These are phyloP conservation scores for Dicerorhinus sumatrensis DNA, from an alignment of 2,113 vertebrate species.

Conservation along the genomic window DNA sequence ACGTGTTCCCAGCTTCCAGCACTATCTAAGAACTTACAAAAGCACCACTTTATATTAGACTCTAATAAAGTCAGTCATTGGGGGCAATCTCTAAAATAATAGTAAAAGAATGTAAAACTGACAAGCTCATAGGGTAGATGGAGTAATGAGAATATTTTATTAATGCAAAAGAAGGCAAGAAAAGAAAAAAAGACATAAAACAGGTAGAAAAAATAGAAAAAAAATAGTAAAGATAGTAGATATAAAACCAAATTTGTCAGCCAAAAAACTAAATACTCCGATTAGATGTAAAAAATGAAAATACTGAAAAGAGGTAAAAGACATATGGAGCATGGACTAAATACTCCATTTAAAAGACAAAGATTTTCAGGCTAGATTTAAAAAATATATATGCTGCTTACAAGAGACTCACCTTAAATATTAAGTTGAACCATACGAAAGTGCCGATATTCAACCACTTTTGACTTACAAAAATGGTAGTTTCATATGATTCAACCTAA, in stretches of 20 bases:
- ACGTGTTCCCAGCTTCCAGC: not conserved
- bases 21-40: not conserved
- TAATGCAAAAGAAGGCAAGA: not conserved
- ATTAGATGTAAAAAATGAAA: not conserved
- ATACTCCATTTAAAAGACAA: not conserved
- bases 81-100: conserved; percentile 4
- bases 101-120: conserved; percentile 18
- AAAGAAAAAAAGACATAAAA: not conserved
- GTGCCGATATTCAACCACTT: not conserved
- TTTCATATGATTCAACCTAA: not conserved
- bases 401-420: not conserved
- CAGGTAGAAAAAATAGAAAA: not conserved
- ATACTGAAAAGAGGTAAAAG: not conserved
- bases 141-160: conserved; percentile 24
- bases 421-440: not conserved
- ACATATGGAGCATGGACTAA: not conserved
- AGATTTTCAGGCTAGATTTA: not conserved
- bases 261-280: not conserved
- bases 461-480: not conserved
- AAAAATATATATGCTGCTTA: not conserved
- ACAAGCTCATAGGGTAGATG: not conserved
- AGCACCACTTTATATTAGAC: not conserved
- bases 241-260: not conserved
- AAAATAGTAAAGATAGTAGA: not conserved
- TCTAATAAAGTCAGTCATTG: not conserved